These are phyloP conservation scores for Hozukius guyotensis DNA, from an alignment of 2,797 vertebrate genomes.

Conservation along the genomic window DNA sequence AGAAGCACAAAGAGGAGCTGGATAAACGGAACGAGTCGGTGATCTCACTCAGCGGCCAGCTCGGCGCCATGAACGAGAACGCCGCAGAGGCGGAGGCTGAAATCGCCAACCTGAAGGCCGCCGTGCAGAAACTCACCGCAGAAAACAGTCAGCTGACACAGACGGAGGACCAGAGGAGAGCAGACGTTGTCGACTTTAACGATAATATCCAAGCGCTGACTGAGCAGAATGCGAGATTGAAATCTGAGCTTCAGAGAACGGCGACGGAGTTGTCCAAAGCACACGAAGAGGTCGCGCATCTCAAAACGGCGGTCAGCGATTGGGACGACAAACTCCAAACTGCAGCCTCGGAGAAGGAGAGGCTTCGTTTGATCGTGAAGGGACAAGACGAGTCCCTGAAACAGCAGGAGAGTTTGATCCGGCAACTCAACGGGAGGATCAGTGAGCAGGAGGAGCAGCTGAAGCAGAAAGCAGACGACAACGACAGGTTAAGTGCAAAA, in stretches of 20 bases:
- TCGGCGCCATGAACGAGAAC: constrained; percentile 77
- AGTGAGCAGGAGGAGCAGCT: constrained; percentile 79
- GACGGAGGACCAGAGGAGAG: constrained; percentile 52
- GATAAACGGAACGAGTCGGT: constrained; percentile 75
- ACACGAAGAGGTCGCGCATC: constrained; percentile 69
- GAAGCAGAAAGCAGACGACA: constrained; percentile 76
- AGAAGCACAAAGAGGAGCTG: constrained; percentile 79
- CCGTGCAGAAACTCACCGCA: constrained; percentile 64
- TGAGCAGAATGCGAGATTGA: constrained; percentile 79
- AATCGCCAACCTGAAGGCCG: constrained; percentile 64
- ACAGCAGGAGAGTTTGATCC: constrained; percentile 78
- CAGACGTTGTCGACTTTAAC: constrained; percentile 52
- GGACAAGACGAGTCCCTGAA: constrained; percentile 77
- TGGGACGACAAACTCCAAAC: constrained; percentile 72
- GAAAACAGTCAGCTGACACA: constrained; percentile 75
- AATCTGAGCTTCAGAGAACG: constrained; percentile 78
- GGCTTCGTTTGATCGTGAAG: constrained; percentile 65
- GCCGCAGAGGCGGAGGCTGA: constrained; percentile 76
- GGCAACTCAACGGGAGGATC: constrained; percentile 74
- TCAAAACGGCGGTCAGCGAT: constrained; percentile 71
- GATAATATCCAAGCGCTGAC: constrained; percentile 65
- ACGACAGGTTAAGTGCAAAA: constrained; percentile 60
- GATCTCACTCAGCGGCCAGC: constrained; percentile 72
- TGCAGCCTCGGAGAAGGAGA: constrained; percentile 72
- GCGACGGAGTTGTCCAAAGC: constrained; percentile 56